phyloP scores from a whole-genome alignment of 2,888 invertebrate genomes.

The Schizaphis graminum region DNA sequence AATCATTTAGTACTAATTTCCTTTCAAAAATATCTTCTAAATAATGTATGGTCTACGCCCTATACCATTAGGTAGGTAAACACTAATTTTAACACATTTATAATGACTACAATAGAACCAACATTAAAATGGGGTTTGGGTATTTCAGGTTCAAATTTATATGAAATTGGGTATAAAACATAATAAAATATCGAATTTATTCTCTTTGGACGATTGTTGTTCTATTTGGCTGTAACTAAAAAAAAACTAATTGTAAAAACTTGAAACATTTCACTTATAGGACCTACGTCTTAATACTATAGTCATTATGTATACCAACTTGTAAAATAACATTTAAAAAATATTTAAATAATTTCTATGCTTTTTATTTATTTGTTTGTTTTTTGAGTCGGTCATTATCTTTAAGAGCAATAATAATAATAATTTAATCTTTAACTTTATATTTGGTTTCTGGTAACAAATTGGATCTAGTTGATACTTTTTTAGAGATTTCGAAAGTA shows the following conservation, averaged over 20 bases:
- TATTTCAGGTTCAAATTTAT: neutral
- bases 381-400: no score
- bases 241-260: neutral
- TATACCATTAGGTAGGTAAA: neutral
- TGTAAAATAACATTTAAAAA: neutral
- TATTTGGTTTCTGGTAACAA: neutral
- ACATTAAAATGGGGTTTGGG: neutral
- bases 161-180: neutral
- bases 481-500: neutral
- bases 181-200: neutral
- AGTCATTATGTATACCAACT: neutral
- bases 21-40: neutral
- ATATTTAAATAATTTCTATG: neutral
- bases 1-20: neutral
- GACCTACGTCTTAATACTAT: neutral
- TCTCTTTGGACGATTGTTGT: neutral
- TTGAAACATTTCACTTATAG: neutral
- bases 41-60: neutral
- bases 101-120: neutral
- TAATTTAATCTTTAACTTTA: neutral
- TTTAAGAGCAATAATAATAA: neutral
- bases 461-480: neutral
- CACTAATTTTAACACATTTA: conserved; percentile 3
- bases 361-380: neutral
- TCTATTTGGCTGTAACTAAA: neutral